Percentiles rank a stretch among this genome's conserved stretches.
Conservation (phyloP, 2,113 vertebrate genomes). For the Calidris pygmaea region DNA sequence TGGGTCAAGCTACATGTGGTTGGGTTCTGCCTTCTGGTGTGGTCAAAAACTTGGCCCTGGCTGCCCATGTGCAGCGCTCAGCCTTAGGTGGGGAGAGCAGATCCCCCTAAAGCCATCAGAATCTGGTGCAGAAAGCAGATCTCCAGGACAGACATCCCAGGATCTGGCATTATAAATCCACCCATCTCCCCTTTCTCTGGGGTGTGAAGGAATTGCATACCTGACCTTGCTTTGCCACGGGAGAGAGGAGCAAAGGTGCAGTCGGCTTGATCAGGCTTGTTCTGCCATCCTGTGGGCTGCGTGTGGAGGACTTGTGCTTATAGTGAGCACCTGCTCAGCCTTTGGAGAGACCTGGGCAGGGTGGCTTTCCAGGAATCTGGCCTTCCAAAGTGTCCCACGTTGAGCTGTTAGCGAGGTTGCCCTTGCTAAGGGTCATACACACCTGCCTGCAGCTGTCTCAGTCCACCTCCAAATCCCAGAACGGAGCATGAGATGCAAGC, state of each 20-base stretch:
- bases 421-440: neutral
- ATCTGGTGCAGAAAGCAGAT: neutral
- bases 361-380: neutral
- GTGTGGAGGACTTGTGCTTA: neutral
- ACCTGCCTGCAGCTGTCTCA: neutral
- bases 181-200: neutral
- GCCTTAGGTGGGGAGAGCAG: neutral
- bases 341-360: neutral
- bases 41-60: neutral
- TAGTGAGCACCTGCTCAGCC: neutral
- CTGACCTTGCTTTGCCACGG: neutral
- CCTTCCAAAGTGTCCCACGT: rapidly evolving
- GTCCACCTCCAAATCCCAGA: neutral
- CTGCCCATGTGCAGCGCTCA: neutral
- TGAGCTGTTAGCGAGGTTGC: neutral
- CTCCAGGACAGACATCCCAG: neutral
- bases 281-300: neutral
- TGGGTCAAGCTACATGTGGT: neutral
- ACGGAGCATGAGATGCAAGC: rapidly evolving
- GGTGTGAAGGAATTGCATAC: neutral
- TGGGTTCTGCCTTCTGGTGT: neutral
- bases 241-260: neutral
- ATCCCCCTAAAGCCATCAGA: neutral
- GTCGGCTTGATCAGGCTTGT: neutral
- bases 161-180: neutral